Evolutionary conservation across 2,888 invertebrate genomes (phyloP), one percentile per base, ranked within the genome.

Genomic region (Anagyrus pseudococci): DNA sequence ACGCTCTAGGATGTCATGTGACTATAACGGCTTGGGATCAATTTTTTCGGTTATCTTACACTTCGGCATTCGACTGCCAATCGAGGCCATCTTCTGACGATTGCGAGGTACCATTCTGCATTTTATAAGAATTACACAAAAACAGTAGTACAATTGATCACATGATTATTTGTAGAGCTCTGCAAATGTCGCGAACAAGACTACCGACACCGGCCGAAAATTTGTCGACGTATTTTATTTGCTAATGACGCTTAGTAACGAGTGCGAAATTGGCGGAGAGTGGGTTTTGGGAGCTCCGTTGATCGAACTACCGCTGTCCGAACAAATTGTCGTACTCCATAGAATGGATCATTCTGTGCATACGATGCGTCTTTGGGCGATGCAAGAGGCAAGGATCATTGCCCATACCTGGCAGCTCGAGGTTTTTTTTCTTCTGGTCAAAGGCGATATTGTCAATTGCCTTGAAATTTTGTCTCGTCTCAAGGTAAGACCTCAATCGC

Each of bases 1-100:
- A 93, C 73, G 89, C 90, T 20, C 80, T 93, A 52, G 90, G 91
- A 2, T 89, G 89, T 58, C 91, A 92, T 70, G 89, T 91, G 0
- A 88, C 89, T 0, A 86, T 88, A n/a, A 91, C 91, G 8, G 88
- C 88, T 13, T 93, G 93, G 93, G 93, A 93, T 77, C 88, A 89
- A 75, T 85, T 83, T 58, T 86, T 86, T 71, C 79, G 85, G 66
- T 69, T 82, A 55, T 84, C 85, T 19, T 78, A 86, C 50, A 85
- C 85, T 1, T 81, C 84, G 10, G 81, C 84, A 1, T 83, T 82
- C 68, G 76, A 79, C 22, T 75, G 71, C 46, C 68, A 68, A 48
- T 77, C 77, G 20, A 74, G 69, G 58, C 67, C 74, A 2, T 71
- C 71, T 3, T 67, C 70, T 3, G 68, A 64, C 54, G 43, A 62